Conservation (phyloP, 2,797 vertebrate genomes). For the Eremophila alpestris region DNA sequence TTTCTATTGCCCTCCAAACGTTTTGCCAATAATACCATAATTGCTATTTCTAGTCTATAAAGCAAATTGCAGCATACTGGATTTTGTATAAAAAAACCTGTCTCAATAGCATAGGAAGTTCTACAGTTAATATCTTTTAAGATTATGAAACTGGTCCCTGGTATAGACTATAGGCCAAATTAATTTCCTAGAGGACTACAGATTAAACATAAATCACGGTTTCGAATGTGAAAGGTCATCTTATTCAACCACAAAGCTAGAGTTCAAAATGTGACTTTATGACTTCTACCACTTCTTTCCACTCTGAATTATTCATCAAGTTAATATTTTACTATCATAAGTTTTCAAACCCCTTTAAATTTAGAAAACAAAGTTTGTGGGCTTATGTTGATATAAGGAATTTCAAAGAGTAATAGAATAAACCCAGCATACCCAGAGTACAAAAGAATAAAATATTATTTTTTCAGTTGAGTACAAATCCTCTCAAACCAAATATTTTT, state of each 20-base stretch:
- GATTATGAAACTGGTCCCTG: background rate
- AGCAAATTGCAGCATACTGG: background rate
- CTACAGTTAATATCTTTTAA: conserved; percentile 1
- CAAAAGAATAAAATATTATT: background rate
- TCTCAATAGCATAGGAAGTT: background rate
- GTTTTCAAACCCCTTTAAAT: conserved; percentile 1
- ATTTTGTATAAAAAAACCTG: background rate
- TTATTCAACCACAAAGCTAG: background rate
- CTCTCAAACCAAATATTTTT: background rate
- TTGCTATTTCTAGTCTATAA: background rate
- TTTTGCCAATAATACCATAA: background rate
- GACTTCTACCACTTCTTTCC: background rate
- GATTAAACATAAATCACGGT: conserved; percentile 17
- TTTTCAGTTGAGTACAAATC: background rate
- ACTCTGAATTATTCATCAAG: conserved; percentile 5
- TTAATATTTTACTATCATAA: background rate
- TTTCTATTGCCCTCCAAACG: background rate
- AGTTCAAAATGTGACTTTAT: conserved; percentile 3
- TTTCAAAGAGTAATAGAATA: background rate
- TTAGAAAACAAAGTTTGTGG: background rate
- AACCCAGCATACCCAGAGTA: background rate
- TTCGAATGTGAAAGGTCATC: background rate
- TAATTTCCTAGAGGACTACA: conserved; percentile 12
- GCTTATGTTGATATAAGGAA: background rate
- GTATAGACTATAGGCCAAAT: background rate